Evolutionary conservation across 92 coral and sea anemone species (phyloP).

Genomic region (Palythoa heliodiscus): DNA sequence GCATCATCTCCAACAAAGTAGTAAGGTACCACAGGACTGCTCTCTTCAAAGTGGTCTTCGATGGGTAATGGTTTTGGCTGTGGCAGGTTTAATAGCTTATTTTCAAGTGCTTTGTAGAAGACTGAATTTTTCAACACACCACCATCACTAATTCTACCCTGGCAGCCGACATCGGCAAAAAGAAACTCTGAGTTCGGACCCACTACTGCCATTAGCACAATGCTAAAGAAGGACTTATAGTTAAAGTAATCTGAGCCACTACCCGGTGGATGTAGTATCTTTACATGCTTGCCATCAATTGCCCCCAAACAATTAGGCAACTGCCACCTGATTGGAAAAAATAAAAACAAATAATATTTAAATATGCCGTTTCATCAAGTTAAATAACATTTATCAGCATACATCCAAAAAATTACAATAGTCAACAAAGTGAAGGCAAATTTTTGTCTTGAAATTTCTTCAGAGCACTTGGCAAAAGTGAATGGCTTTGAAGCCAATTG

Average conservation of each 20-base stretch:
- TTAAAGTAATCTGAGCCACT: slow-evolving; percentile 55
- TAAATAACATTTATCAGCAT: no score
- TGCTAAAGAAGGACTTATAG: slow-evolving; percentile 65
- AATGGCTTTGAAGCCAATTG: background rate
- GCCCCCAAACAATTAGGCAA: slow-evolving; percentile 57
- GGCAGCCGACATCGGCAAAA: slow-evolving; percentile 80
- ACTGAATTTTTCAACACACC: slow-evolving; percentile 62
- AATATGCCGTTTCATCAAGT: background rate
- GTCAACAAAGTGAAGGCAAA: no score
- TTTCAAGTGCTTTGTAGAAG: slow-evolving; percentile 55
- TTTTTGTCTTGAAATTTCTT: no score
- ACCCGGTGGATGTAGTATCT: slow-evolving; percentile 50
- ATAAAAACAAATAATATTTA: background rate
- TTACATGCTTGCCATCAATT: no score
- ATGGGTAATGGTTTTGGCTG: slow-evolving; percentile 47
- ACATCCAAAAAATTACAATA: no score
- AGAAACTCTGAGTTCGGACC: slow-evolving; percentile 59
- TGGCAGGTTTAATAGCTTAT: slow-evolving; percentile 37
- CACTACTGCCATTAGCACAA: slow-evolving; percentile 69
- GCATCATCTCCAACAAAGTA: no score
- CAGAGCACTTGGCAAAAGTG: no score
- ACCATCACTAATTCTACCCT: slow-evolving; percentile 76
- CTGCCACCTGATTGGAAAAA: slow-evolving; percentile 50
- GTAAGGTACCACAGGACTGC: no score
- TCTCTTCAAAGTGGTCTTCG: slow-evolving; percentile 33